Base-by-base conservation (phyloP, 2,113 vertebrate species). In the Tiliqua scincoides region DNA sequence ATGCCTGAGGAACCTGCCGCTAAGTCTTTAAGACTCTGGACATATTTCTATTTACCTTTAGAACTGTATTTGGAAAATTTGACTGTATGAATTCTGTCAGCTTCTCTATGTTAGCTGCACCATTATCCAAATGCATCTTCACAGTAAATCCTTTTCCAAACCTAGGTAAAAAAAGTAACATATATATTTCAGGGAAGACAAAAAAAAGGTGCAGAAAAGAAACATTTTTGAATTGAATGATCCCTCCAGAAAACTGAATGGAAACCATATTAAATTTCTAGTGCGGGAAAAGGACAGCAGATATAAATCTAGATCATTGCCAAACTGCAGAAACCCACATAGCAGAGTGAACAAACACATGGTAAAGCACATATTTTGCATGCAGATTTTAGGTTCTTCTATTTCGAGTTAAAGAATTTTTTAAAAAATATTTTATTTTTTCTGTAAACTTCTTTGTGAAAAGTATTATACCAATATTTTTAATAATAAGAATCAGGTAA, bases 111-210 rank as follows among this genome's bases (percentile, higher is more conserved):
- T 95, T 95, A 78, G 94, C 95, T 72, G 92, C 94, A 85, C 94
- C 95, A 89, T 95, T 94, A 4, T 97, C 97, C 96, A 99, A 96
- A 93, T 99, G 98, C 97, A 99, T 98, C 94, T 98, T 99, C 94
- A 99, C 98, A n/a, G 98, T 99, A 95, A 99, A 99, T 88, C 99
- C 99, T 76, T 97, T 98, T 92, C 98, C 98, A 89, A 99, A 99
- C 93, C 99, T 99, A 87, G 57, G 25, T 23, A 91, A 89, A 89
- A 73, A 86, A 94, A 89, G 79, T 84, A 59, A 82, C 89, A 91
- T 90, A 89, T 80, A 62, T 3, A 11, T 71, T 62, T 76, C 23
- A 86, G 85, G 91, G 76, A 4, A 83, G 57, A 62, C 57, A 61
- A 62, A 54, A 62, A 54, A 65, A 1, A 67, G 6, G 25, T 40